phyloP scores from a whole-genome alignment of 2,888 invertebrate genomes.

The Drosophila anceps region DNA sequence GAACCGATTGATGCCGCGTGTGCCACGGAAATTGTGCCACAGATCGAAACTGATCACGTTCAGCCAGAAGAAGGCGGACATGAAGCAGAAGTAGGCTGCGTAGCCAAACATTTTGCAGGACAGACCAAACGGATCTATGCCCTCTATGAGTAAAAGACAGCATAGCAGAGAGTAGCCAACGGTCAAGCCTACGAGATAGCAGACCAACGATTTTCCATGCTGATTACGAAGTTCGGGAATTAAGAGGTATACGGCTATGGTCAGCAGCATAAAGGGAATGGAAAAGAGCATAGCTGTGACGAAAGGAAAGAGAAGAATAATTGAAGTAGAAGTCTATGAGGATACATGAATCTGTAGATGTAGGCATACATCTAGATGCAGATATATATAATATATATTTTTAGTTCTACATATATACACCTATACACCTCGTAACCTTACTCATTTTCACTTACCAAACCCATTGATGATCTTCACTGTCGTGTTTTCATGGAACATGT shows the following conservation, averaged over 20 bases:
- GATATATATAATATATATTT: too few relatives aligned
- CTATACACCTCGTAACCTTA: background rate
- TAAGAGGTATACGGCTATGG: slow-evolving; percentile 90
- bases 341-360: background rate
- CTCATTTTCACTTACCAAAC: slow-evolving; percentile 67
- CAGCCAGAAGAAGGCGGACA: slow-evolving; percentile 94
- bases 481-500: slow-evolving; percentile 50
- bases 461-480: slow-evolving; percentile 80
- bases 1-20: slow-evolving; percentile 79
- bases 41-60: slow-evolving; percentile 95
- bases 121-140: slow-evolving; percentile 41
- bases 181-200: slow-evolving; percentile 89
- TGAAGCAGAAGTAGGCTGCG: slow-evolving; percentile 91
- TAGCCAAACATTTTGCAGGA: slow-evolving; percentile 85
- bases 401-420: too few relatives aligned
- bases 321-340: too few relatives aligned
- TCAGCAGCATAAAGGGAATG: slow-evolving; percentile 90
- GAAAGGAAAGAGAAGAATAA: accelerated
- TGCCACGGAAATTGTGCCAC: slow-evolving; percentile 88
- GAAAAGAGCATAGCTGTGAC: slow-evolving; percentile 89
- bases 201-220: slow-evolving; percentile 92
- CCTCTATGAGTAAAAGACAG: slow-evolving; percentile 55
- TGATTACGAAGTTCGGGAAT: slow-evolving; percentile 90
- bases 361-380: background rate
- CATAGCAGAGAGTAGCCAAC: slow-evolving; percentile 88